phyloP scores from a whole-genome alignment of 2,888 invertebrate genomes.

The Sesia bembeciformis region DNA sequence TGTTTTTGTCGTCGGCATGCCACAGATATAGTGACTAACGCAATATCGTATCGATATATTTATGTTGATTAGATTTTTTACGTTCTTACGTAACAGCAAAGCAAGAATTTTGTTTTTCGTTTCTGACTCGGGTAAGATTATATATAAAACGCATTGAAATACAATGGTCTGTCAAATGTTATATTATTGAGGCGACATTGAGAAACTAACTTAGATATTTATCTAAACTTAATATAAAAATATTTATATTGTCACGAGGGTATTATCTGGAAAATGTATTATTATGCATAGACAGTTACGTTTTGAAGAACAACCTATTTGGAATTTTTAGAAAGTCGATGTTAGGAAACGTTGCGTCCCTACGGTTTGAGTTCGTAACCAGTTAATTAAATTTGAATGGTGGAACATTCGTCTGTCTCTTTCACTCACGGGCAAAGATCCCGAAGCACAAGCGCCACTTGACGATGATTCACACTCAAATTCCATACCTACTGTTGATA shows the following conservation, averaged over 20 bases:
- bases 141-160: too few relatives aligned
- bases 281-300: constrained; percentile 32
- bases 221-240: too few relatives aligned
- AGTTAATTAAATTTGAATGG: constrained; percentile 71
- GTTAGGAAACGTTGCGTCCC: constrained; percentile 63
- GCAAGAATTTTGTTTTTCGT: not conserved
- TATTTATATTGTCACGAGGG: not conserved
- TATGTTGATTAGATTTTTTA: not conserved
- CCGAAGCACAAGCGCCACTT: constrained; percentile 65
- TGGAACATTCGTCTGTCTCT: constrained; percentile 58
- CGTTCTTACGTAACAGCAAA: not conserved
- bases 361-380: constrained; percentile 68
- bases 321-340: constrained; percentile 69
- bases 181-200: too few relatives aligned
- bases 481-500: constrained; percentile 70
- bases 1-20: constrained; percentile 62
- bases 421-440: constrained; percentile 51
- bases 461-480: constrained; percentile 69
- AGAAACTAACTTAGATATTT: too few relatives aligned
- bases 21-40: constrained; percentile 40
- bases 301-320: constrained; percentile 38
- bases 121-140: too few relatives aligned
- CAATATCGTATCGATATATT: constrained; percentile 37
- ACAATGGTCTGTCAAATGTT: too few relatives aligned
- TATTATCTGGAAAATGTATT: constrained; percentile 23